Percentiles rank a stretch among this genome's conserved stretches.
Conservation (phyloP, 2,797 vertebrate genomes). For the Dendrocincla fuliginosa region DNA sequence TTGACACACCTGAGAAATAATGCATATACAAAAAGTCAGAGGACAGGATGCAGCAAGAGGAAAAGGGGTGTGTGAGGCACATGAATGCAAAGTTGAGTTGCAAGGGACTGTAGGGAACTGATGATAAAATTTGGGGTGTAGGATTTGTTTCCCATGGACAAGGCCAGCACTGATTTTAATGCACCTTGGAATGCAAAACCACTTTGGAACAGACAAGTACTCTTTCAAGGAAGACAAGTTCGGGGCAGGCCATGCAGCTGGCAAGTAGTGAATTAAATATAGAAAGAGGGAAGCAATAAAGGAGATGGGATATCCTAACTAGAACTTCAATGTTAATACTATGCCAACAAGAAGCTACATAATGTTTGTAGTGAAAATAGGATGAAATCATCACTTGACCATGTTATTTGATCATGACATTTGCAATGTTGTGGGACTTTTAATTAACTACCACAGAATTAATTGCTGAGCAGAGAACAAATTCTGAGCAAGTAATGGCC, state of each 20-base stretch:
- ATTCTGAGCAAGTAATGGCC: background rate
- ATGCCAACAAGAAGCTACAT: background rate
- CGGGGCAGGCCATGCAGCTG: background rate
- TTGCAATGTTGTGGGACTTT: background rate
- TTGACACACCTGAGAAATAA: background rate
- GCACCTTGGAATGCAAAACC: background rate
- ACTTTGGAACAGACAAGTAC: background rate
- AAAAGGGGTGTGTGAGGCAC: background rate
- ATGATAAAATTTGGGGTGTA: background rate
- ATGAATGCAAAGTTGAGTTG: background rate
- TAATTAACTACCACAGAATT: background rate
- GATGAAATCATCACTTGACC: background rate
- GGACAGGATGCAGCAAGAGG: background rate
- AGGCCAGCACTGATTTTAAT: background rate
- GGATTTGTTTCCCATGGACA: background rate
- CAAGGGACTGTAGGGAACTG: background rate
- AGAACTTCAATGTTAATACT: background rate
- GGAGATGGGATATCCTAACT: background rate
- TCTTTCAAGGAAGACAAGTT: background rate
- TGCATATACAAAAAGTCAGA: background rate
- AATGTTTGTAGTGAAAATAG: background rate
- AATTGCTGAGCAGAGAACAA: background rate
- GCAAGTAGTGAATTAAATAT: background rate
- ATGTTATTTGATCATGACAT: background rate
- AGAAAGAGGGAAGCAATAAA: background rate